Base-by-base conservation (phyloP, 2,797 vertebrate genomes). In the Lagorchestes hirsutus region DNA sequence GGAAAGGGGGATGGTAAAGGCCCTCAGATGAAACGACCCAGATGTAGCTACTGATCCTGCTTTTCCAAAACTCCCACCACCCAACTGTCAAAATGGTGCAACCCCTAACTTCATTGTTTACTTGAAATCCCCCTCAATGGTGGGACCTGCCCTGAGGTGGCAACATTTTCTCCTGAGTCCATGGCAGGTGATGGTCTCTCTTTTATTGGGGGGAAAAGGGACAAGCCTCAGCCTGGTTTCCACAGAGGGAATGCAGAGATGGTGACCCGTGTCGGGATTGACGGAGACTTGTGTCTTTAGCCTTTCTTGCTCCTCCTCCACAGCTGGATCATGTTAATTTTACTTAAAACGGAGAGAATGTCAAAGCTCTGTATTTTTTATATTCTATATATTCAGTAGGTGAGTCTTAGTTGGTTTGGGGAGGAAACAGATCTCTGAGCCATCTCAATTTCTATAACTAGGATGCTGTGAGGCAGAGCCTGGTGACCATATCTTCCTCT, bases 311-410 rank as follows among this genome's bases (percentile, higher is more conserved):
- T 98, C 98, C 98, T 98, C 96, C 98, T 98, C 93, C 98, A 93
- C 98, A 97, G 97, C 74, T 92, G 91, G 55, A 98, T 98, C 94
- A 97, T 98, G 98, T 98, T 98, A 98, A 98, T 98, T 98, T 98
- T 98, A 98, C 98, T 98, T 98, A 95, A 97, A 97, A 98, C 98
- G 97, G 96, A 98, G 95, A 91, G 95, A 92, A 97, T 31, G 95
- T 93, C 97, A 98, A 97, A 98, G 98, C 94, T 98, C 98, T 98
- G 97, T 98, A 98, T 99, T 98, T 99, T 99, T 98, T 98, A 98
- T 98, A 98, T 98, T 98, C 98, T 96, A 50, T 98, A 98, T 95
- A 98, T 97, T 92, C 98, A 94, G 93, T 98, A 98, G 98, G 95
- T 98, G 98, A 98, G 96, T 98, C 97, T 98, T 97, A 95, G 98